phyloP scores from a whole-genome alignment of 2,797 vertebrate genomes.

The Crocidura indochinensis region DNA sequence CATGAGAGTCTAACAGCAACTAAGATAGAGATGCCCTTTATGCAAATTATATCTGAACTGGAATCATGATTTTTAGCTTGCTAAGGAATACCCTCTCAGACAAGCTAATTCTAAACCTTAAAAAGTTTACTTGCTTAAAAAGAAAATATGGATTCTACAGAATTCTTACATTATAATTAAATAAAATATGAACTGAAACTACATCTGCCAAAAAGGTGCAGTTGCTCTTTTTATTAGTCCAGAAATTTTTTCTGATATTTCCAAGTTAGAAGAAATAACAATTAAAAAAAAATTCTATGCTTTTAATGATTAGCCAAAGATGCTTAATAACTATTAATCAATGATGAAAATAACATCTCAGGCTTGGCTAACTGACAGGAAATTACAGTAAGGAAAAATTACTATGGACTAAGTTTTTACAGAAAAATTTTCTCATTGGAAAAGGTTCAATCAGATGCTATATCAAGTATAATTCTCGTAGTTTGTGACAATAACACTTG shows the following conservation, averaged over 20 bases:
- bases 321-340: slow-evolving; percentile 69
- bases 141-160: slow-evolving; percentile 41
- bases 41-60: neutral
- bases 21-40: neutral
- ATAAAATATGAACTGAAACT: neutral
- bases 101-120: slow-evolving; percentile 46
- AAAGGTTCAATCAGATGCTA: slow-evolving; percentile 48
- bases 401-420: slow-evolving; percentile 65
- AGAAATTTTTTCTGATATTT: slow-evolving; percentile 58
- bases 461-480: slow-evolving; percentile 50
- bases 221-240: slow-evolving; percentile 38
- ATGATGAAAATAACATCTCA: slow-evolving; percentile 69
- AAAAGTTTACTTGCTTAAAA: slow-evolving; percentile 9
- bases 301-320: slow-evolving; percentile 44
- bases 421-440: slow-evolving; percentile 74
- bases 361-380: slow-evolving; percentile 40
- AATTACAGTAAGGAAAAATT: slow-evolving; percentile 69
- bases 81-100: neutral
- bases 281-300: slow-evolving; percentile 51
- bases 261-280: slow-evolving; percentile 50
- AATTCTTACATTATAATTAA: slow-evolving; percentile 38
- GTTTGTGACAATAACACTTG: slow-evolving; percentile 11
- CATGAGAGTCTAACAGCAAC: neutral
- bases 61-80: neutral
- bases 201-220: slow-evolving; percentile 8